Percentiles rank a stretch among this genome's conserved stretches.
These are phyloP conservation scores for Denticeps clupeoides DNA, from an alignment of 2,797 vertebrate species.

Conservation along the genomic window DNA sequence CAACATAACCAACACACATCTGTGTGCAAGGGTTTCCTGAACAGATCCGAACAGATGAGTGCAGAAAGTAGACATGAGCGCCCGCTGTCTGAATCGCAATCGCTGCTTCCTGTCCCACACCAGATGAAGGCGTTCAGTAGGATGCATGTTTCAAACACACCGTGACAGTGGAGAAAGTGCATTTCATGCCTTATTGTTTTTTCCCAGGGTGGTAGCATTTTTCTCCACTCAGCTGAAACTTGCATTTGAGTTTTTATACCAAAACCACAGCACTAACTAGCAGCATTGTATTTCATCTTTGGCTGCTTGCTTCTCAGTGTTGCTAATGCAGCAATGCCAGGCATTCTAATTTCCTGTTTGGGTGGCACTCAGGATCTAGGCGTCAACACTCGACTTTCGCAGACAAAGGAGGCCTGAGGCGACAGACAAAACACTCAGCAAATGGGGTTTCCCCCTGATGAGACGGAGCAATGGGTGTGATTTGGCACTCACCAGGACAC, in stretches of 20 bases:
- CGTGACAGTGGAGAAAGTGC: conserved; percentile 3
- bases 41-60: conserved; percentile 36
- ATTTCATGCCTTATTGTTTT: conserved; percentile 6
- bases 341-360: conserved; percentile 37
- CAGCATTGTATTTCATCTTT: too few relatives aligned
- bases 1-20: conserved; percentile 56
- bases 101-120: conserved; percentile 5
- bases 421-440: conserved; percentile 7
- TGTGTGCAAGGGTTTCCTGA: conserved; percentile 60
- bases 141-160: conserved; percentile 6
- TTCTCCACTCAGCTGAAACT: background rate
- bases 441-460: background rate
- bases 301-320: too few relatives aligned
- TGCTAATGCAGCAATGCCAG: conserved; percentile 5
- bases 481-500: conserved; percentile 69
- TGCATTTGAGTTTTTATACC: too few relatives aligned
- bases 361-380: conserved; percentile 26
- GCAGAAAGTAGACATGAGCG: background rate
- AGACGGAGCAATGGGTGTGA: background rate
- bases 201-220: background rate
- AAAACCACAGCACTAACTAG: too few relatives aligned
- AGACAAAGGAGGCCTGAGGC: background rate
- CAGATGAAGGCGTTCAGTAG: conserved; percentile 2
- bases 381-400: background rate
- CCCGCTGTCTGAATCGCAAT: conserved; percentile 1